These are phyloP conservation scores for Leptocoma aspasia DNA, from an alignment of 2,113 vertebrate genomes.

Conservation along the genomic window DNA sequence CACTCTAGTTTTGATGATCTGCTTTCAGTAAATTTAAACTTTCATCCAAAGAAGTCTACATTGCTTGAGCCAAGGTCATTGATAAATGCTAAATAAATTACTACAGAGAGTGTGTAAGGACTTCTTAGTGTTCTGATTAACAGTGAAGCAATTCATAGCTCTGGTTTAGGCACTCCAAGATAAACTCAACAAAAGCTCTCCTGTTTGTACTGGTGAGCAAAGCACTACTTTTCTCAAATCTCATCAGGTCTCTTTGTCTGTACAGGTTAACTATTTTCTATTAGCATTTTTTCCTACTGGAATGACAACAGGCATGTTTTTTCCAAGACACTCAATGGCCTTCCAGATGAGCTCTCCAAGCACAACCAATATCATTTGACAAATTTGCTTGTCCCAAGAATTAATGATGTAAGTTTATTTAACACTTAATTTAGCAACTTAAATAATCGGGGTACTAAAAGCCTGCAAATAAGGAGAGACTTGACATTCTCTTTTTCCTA, in stretches of 20 bases:
- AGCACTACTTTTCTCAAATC: background rate
- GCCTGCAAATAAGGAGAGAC: background rate
- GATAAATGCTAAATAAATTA: background rate
- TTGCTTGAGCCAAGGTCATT: background rate
- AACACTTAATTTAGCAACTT: background rate
- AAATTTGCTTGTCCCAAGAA: background rate
- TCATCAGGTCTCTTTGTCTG: background rate
- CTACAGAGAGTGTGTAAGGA: background rate
- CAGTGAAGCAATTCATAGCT: background rate
- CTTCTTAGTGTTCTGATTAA: background rate
- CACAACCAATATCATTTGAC: background rate
- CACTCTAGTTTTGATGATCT: background rate
- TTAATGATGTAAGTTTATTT: background rate
- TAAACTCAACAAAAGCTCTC: background rate
- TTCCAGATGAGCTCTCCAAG: background rate
- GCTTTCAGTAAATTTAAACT: background rate
- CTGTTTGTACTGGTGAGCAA: background rate
- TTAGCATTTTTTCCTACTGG: background rate
- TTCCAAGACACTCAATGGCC: background rate
- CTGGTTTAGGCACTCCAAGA: background rate
- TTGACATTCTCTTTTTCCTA: background rate
- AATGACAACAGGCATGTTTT: background rate
- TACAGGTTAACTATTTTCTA: background rate
- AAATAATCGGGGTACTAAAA: background rate
- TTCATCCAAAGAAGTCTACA: background rate